Evolutionary conservation across 1,140 invertebrate genomes (phyloP).

Genomic region (Pseudomyrmex gracilis): DNA sequence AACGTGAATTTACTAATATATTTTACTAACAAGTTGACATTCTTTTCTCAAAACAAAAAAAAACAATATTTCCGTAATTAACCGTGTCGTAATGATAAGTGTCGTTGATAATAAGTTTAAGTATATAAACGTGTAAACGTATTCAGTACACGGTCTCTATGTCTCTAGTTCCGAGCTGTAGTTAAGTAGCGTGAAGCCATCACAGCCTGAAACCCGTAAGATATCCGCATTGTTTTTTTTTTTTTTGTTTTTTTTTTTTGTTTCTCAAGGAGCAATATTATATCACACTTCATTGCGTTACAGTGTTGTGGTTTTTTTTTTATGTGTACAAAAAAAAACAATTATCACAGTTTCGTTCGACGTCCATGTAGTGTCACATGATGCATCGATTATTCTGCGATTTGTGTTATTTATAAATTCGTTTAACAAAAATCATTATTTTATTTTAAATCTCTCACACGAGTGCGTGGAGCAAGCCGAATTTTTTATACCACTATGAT

Average conservation of each 20-base stretch:
- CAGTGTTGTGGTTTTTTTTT: too few relatives aligned
- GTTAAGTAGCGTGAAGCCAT: conserved; percentile 75
- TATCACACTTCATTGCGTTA: too few relatives aligned
- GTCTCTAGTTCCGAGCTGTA: conserved; percentile 81
- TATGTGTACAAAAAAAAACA: too few relatives aligned
- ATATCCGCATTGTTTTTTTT: background rate
- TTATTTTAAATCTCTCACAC: background rate
- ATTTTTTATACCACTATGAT: conserved; percentile 53
- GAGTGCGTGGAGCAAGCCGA: background rate
- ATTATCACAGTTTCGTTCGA: too few relatives aligned
- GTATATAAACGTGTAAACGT: conserved; percentile 77
- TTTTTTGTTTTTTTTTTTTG: background rate
- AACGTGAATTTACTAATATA: too few relatives aligned
- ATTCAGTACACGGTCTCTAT: conserved; percentile 83
- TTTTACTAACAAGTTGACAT: too few relatives aligned
- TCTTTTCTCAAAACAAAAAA: too few relatives aligned
- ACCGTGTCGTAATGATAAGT: background rate
- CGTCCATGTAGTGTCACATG: too few relatives aligned
- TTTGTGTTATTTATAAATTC: background rate
- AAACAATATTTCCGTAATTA: too few relatives aligned
- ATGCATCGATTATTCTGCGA: too few relatives aligned
- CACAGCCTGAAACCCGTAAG: conserved; percentile 59
- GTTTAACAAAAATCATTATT: background rate
- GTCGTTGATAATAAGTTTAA: conserved; percentile 31
- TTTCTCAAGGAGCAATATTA: background rate